Conservation (phyloP, 2,888 invertebrate species). For the Germaria angustata region DNA sequence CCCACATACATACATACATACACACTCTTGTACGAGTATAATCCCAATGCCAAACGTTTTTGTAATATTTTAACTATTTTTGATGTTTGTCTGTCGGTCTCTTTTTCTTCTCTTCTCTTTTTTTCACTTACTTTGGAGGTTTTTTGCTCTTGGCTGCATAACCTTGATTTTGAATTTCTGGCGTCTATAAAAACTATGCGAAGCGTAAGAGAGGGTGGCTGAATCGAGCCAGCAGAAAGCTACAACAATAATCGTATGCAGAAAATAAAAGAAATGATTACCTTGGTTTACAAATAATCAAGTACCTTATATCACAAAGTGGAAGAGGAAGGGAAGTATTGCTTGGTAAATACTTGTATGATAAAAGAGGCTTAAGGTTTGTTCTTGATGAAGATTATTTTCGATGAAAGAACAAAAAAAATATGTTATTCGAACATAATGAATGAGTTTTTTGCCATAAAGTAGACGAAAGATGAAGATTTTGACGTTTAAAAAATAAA, state of each 20-base stretch:
- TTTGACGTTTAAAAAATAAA: too few relatives aligned
- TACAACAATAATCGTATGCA: neutral
- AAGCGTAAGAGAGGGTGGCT: constrained; percentile 13
- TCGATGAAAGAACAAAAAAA: too few relatives aligned
- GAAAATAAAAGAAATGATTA: constrained; percentile 33
- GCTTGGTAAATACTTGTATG: neutral
- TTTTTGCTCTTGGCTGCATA: constrained; percentile 6
- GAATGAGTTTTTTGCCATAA: too few relatives aligned
- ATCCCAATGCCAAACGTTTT: constrained; percentile 42
- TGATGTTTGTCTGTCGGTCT: neutral
- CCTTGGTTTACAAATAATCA: constrained; percentile 49
- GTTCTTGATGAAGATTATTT: too few relatives aligned
- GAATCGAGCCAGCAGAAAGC: neutral
- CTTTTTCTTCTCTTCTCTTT: neutral
- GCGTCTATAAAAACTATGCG: constrained; percentile 35
- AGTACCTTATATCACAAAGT: constrained; percentile 3
- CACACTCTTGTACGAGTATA: neutral
- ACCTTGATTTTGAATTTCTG: constrained; percentile 61
- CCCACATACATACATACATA: neutral
- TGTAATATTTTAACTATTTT: constrained; percentile 42
- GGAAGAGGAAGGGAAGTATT: constrained; percentile 9
- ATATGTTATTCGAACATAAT: too few relatives aligned
- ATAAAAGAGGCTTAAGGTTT: neutral
- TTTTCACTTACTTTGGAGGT: constrained; percentile 9
- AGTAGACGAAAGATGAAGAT: too few relatives aligned